A percentile compares a stretch with the other conserved stretches of the same genome.
Conservation (phyloP, 2,113 vertebrate species). For the Rhabdornis inornatus region DNA sequence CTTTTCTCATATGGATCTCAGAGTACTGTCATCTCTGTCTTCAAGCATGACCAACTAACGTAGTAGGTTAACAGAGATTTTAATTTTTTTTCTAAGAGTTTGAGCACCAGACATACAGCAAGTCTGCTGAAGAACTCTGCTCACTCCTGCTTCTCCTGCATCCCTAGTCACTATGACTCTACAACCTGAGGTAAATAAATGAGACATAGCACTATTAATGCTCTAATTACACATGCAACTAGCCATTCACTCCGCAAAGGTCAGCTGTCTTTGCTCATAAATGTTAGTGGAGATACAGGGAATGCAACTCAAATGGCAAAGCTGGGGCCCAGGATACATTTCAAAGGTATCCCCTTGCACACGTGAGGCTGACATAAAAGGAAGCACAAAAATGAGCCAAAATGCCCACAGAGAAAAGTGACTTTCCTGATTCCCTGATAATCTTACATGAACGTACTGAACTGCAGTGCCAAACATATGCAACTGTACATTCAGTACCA, state of each 20-base stretch:
- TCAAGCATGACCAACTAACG: no score
- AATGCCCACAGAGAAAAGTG: background rate
- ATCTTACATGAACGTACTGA: background rate
- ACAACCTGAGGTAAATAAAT: conserved; percentile 12
- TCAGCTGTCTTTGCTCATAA: conserved; percentile 43
- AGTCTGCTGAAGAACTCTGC: background rate
- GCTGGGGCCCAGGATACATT: background rate
- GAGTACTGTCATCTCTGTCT: no score
- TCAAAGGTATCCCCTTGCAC: background rate
- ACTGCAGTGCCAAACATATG: background rate
- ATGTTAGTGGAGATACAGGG: background rate
- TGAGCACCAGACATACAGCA: background rate
- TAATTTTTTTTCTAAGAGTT: background rate
- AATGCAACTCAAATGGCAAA: background rate
- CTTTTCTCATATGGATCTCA: no score
- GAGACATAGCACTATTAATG: conserved; percentile 19
- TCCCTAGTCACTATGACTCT: background rate
- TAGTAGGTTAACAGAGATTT: no score
- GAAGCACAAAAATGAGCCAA: background rate
- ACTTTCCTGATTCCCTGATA: background rate
- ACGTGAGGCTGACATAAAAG: background rate
- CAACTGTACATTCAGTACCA: background rate
- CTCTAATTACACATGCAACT: conserved; percentile 36
- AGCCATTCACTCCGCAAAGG: conserved; percentile 34
- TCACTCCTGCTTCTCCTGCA: background rate